These are phyloP conservation scores for Gobiocypris rarus DNA, from an alignment of 2,113 vertebrate species.

Conservation along the genomic window DNA sequence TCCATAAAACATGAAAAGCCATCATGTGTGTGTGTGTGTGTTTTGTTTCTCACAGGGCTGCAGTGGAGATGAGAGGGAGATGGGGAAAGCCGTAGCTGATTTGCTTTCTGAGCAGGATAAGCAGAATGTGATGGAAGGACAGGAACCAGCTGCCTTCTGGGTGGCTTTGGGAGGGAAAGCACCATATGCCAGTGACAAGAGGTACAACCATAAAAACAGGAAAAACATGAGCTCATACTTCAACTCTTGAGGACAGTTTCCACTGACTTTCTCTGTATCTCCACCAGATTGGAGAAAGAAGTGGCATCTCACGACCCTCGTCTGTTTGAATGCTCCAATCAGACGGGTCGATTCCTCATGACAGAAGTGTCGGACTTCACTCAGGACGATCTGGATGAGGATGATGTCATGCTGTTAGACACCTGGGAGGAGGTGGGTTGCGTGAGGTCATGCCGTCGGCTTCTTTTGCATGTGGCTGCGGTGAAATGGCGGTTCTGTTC, in stretches of 20 bases:
- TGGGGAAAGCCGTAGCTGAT: conserved; percentile 83
- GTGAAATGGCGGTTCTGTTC: not conserved
- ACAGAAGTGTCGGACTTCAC: conserved; percentile 83
- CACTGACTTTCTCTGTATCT: not conserved
- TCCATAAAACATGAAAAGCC: not conserved
- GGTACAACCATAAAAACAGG: conserved; percentile 67
- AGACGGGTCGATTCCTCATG: conserved; percentile 85
- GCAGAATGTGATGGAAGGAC: conserved; percentile 85
- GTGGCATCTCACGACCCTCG: conserved; percentile 76
- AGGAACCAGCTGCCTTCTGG: conserved; percentile 91
- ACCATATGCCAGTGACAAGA: conserved; percentile 85
- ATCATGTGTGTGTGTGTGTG: conserved; percentile 25
- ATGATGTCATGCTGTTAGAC: conserved; percentile 90
- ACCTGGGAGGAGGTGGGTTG: conserved; percentile 90
- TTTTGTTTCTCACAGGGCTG: conserved; percentile 78
- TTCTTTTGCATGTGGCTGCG: conserved; percentile 8
- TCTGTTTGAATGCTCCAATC: conserved; percentile 92
- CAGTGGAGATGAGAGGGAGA: conserved; percentile 88
- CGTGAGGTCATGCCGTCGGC: not conserved
- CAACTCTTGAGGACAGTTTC: not conserved
- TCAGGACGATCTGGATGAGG: conserved; percentile 89
- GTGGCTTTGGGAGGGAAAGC: conserved; percentile 86
- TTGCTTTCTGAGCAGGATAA: conserved; percentile 83
- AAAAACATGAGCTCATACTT: not conserved
- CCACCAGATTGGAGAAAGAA: conserved; percentile 79